Evolutionary conservation across 2,888 invertebrate species (phyloP), one percentile per base, ranked within the genome.

Genomic region (Tachina fera): DNA sequence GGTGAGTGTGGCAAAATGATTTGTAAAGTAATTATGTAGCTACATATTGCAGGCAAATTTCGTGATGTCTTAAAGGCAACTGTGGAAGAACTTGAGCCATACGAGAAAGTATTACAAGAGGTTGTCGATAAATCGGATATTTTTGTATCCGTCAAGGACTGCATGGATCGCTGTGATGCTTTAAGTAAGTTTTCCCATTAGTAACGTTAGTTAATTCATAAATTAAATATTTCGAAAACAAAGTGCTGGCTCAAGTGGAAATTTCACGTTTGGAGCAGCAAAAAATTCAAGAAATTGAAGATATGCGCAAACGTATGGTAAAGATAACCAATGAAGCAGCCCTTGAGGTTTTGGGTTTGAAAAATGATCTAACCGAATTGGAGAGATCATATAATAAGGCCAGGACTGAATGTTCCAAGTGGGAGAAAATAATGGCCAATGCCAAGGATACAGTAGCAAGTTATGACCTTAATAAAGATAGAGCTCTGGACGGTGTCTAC

Each of bases 211-310:
- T 6, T 14, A 10, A 45, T 4, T 14, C 8, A 61, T n/a, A 70
- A 47, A 9, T 65, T 2, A 11, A 16, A 60, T 45, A 53, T 16
- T 22, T 61, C 11, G 60, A 19, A 56, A 11, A 13, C 3, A 45
- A 16, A 93, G 93, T 93, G 92, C 88, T 92, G 1, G 91, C 93
- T 1, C 92, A 93, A 70, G 90, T 90, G 9, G 92, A 93, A 87
- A 92, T 93, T 47, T 88, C 88, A 0, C 88, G 90, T 31, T 84
- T 92, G 60, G 90, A 92, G 80, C 88, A 88, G 39, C 81, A 87
- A n/a, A 92, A 91, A 68, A 77, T 91, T 1, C 87, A 88, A 71
- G 90, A 91, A 83, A 92, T 93, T 41, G 93, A 92, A 83, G 89
- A 91, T 10, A 90, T 93, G 89, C 91, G 92, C 9, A 88, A 88